Percentiles rank a stretch among this genome's conserved stretches.
These are phyloP conservation scores for Ormyrus rosae DNA, from an alignment of 2,888 invertebrate species.

Conservation along the genomic window DNA sequence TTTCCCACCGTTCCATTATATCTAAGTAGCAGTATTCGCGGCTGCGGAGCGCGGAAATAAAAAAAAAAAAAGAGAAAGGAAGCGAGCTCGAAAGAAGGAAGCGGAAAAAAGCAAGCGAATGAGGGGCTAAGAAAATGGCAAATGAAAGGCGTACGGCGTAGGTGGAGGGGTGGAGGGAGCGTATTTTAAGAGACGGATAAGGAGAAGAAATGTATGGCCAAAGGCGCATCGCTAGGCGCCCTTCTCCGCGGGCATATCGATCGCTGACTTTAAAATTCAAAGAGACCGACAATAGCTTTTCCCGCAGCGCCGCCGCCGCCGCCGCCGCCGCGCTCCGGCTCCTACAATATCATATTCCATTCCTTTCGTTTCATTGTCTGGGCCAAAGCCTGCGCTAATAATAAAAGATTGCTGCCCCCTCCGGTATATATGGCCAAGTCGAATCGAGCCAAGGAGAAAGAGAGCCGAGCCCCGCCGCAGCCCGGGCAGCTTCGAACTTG, in stretches of 20 bases:
- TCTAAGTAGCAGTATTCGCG: not conserved
- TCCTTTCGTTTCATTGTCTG: constrained; percentile 77
- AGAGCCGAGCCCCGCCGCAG: constrained; percentile 38
- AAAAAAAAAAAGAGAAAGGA: not conserved
- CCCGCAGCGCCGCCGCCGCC: constrained; percentile 55
- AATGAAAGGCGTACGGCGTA: constrained; percentile 54
- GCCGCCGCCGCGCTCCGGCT: constrained; percentile 38
- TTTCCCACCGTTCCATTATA: constrained; percentile 38
- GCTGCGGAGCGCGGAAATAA: constrained; percentile 10
- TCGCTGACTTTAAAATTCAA: constrained; percentile 76
- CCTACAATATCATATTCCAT: constrained; percentile 75
- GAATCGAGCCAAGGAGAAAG: constrained; percentile 38
- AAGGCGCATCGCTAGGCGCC: constrained; percentile 71
- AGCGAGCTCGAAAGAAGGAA: not conserved
- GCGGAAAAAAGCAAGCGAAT: constrained; percentile 33
- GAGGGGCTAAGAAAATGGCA: constrained; percentile 47
- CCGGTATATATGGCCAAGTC: constrained; percentile 19
- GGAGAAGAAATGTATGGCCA: constrained; percentile 69
- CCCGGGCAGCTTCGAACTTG: constrained; percentile 65
- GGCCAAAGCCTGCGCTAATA: constrained; percentile 75
- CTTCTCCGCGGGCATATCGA: constrained; percentile 44
- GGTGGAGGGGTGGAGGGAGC: constrained; percentile 40
- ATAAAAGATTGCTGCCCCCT: constrained; percentile 73
- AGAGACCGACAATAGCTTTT: constrained; percentile 76
- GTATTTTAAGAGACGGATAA: constrained; percentile 57